Evolutionary conservation across 92 coral and sea anemone species (phyloP).

Genomic region (Phymanthus crucifer): DNA sequence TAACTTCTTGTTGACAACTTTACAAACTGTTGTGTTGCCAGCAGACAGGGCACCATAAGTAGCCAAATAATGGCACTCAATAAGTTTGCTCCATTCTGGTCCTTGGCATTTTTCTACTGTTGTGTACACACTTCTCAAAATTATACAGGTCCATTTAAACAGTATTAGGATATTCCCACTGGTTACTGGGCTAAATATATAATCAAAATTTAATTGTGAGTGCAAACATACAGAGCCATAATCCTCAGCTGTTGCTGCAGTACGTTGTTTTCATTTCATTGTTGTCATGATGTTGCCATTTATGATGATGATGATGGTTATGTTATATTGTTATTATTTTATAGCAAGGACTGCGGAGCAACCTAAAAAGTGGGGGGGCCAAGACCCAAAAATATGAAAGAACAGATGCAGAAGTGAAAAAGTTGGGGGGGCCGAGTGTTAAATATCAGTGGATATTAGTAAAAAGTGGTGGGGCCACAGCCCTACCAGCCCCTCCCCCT

Average conservation of each 20-base stretch:
- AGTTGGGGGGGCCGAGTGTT: too few relatives aligned
- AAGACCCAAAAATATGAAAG: too few relatives aligned
- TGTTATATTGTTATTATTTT: too few relatives aligned
- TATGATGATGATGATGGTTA: too few relatives aligned
- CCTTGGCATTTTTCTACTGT: slow-evolving; percentile 61
- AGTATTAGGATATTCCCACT: slow-evolving; percentile 71
- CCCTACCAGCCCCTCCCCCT: too few relatives aligned
- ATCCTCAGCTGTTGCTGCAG: neutral
- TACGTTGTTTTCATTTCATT: neutral
- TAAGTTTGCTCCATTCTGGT: slow-evolving; percentile 64
- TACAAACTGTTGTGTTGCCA: slow-evolving; percentile 63
- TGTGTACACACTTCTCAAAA: slow-evolving; percentile 49
- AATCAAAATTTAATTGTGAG: neutral
- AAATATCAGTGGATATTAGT: too few relatives aligned
- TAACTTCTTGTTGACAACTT: slow-evolving; percentile 68
- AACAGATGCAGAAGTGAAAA: too few relatives aligned
- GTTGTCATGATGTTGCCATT: too few relatives aligned
- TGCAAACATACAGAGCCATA: neutral
- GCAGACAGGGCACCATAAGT: slow-evolving; percentile 75
- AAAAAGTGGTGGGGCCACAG: too few relatives aligned
- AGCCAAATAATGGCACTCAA: slow-evolving; percentile 65
- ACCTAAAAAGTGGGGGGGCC: too few relatives aligned
- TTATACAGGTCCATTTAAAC: slow-evolving; percentile 78
- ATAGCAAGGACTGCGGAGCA: too few relatives aligned
- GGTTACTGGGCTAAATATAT: slow-evolving; percentile 42